Evolutionary conservation across 1,140 invertebrate species (phyloP), one percentile per base, ranked within the genome.

Genomic region (Macrocentrus cingulum): DNA sequence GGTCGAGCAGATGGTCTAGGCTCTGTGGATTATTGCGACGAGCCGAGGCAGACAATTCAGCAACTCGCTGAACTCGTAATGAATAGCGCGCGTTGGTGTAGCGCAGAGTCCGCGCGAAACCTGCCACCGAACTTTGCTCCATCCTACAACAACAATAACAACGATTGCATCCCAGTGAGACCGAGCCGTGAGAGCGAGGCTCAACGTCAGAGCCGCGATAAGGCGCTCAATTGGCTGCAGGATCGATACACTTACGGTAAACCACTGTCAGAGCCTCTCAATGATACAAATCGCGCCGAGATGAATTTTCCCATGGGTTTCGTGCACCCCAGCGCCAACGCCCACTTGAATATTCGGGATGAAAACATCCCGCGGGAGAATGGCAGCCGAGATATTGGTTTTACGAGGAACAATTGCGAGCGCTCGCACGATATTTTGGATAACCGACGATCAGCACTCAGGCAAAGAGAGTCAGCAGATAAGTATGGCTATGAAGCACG

Each of bases 61-160:
- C 74, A 79, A 29, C 58, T 79, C 3, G 72, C 74, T 16, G 69
- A 74, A 9, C 59, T 74, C 1, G 71, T 80, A 2, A 79, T 77
- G 78, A 76, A 79, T 13, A 75, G 76, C 34, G 69, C 66, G 0
- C 71, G 78, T 22, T 79, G 77, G 77, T 66, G 67, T 22, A 63
- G 78, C 41, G 41, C 56, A 3, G 25, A 22, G n/a, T 22, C 20
- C 15, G 62, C 51, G 23, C 55, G 57, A 8, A 39, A 55, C 2
- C 49, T 63, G 1, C 37, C 15, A 11, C 54, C 44, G 23, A 49
- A 59, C 29, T 56, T 57, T 25, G 32, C 22, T 8, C 34, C 39
- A 3, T 13, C 60, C 4, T 7, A 22, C 29, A 46, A 52, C n/a
- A n/a, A n/a, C 15, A 42, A 56, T 8, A 2, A 23, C 3, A 4